Conservation (phyloP, 2,797 vertebrate genomes). For the Tauraco hartlaubi region DNA sequence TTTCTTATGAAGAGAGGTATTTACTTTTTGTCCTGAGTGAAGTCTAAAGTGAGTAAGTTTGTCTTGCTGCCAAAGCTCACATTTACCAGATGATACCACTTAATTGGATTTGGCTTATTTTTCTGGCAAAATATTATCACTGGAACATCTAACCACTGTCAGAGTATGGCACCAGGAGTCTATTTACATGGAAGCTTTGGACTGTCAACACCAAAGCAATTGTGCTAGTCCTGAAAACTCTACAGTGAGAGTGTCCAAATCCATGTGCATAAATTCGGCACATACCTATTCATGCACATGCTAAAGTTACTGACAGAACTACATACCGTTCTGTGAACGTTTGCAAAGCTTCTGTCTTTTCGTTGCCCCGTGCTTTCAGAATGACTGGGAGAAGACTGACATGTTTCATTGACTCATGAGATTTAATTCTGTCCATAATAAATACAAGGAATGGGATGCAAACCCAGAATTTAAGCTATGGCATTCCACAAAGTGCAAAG, state of each 20-base stretch:
- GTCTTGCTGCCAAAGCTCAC: background rate
- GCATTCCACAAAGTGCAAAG: background rate
- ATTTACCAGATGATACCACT: background rate
- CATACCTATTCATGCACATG: no score
- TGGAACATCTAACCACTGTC: background rate
- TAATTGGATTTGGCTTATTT: background rate
- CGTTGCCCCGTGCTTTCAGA: background rate
- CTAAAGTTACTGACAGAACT: background rate
- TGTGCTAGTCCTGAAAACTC: background rate
- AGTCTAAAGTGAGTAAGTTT: background rate
- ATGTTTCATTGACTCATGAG: background rate
- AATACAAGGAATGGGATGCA: background rate
- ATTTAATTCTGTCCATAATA: background rate
- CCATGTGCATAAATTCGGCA: background rate
- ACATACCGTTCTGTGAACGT: accelerated
- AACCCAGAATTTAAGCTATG: background rate
- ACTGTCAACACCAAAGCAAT: background rate
- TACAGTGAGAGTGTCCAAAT: background rate
- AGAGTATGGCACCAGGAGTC: background rate
- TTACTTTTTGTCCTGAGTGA: background rate
- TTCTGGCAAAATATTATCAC: background rate
- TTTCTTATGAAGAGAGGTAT: background rate
- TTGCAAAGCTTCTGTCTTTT: background rate
- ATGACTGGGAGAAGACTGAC: background rate
- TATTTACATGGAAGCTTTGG: background rate